Conservation (phyloP, 2,797 vertebrate genomes). For the Pitangus sulphuratus region DNA sequence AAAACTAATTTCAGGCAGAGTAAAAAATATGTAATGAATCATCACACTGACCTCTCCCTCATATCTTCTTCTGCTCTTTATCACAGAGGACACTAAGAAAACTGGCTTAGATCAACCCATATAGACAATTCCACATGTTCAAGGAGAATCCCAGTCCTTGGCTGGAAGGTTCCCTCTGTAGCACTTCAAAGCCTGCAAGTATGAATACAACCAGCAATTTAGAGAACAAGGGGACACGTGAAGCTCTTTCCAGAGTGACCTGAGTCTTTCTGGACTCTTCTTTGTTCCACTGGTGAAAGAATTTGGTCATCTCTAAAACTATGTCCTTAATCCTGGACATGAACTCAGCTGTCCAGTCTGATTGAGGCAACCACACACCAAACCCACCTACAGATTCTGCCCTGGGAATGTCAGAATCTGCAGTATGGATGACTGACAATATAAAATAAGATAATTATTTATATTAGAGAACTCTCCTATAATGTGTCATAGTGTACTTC, state of each 20-base stretch:
- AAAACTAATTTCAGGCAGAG: not conserved
- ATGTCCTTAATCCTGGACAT: not conserved
- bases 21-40: not conserved
- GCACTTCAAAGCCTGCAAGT: not conserved
- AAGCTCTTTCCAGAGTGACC: not conserved
- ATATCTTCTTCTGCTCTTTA: not conserved
- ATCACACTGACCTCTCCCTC: not conserved
- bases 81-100: not conserved
- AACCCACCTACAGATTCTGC: not conserved
- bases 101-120: not conserved
- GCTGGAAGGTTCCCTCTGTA: not conserved
- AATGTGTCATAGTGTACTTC: fast-evolving
- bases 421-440: not conserved
- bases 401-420: not conserved
- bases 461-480: not conserved
- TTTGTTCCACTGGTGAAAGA: not conserved
- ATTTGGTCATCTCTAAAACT: not conserved
- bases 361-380: fast-evolving
- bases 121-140: not conserved
- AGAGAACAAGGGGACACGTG: not conserved
- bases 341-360: not conserved
- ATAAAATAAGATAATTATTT: not conserved
- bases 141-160: not conserved
- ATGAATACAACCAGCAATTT: not conserved
- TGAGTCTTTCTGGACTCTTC: not conserved